These are phyloP conservation scores for Lymantria dispar DNA, from an alignment of 2,888 invertebrate genomes.

Conservation along the genomic window DNA sequence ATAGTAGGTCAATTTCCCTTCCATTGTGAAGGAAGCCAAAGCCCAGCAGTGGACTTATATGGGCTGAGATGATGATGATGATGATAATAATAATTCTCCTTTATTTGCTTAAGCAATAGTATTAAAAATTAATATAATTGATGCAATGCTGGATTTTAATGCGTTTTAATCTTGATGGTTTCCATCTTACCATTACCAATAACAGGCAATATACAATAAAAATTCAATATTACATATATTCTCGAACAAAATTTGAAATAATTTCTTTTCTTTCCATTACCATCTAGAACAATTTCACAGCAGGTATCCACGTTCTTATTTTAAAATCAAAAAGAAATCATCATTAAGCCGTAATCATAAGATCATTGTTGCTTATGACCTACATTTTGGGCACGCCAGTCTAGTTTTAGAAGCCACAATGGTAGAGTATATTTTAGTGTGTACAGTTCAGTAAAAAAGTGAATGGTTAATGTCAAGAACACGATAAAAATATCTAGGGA, in stretches of 20 bases:
- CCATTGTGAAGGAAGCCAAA: no score
- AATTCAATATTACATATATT: slow-evolving; percentile 8
- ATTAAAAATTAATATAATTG: no score
- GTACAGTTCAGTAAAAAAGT: slow-evolving; percentile 36
- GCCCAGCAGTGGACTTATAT: no score
- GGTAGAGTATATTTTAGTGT: slow-evolving; percentile 37
- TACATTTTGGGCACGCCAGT: slow-evolving; percentile 31
- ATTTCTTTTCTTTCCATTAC: not conserved
- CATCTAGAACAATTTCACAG: not conserved
- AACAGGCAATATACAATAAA: slow-evolving; percentile 11
- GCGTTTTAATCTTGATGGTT: not conserved
- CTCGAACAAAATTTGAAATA: slow-evolving; percentile 15
- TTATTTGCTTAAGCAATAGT: no score
- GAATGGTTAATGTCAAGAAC: slow-evolving; percentile 56
- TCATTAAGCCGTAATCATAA: slow-evolving; percentile 47
- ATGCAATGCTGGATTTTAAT: no score
- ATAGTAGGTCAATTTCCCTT: no score
- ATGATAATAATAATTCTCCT: no score
- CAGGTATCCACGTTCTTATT: slow-evolving; percentile 12
- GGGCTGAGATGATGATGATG: no score
- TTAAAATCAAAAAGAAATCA: slow-evolving; percentile 45
- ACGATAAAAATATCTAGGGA: slow-evolving; percentile 60
- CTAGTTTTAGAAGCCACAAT: slow-evolving; percentile 15
- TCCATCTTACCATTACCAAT: slow-evolving; percentile 13
- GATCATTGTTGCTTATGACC: slow-evolving; percentile 38